phyloP scores from a whole-genome alignment of 2,888 invertebrate species.

The Coelinius sp. region DNA sequence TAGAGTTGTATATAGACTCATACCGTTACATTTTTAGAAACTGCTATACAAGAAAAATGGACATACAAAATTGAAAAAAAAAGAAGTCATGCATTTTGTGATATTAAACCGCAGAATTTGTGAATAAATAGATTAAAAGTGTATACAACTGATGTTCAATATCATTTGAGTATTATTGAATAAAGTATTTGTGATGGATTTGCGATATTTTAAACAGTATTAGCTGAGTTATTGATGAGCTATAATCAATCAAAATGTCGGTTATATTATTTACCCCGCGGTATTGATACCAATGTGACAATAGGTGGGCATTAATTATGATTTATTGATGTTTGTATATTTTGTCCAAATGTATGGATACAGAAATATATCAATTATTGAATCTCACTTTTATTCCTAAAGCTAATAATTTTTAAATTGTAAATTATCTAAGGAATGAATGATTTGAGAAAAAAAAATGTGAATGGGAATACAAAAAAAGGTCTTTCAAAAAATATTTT shows the following conservation, averaged over 20 bases:
- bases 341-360: background rate
- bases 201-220: background rate
- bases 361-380: too few species aligned
- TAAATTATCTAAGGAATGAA: too few species aligned
- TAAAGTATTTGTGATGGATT: background rate
- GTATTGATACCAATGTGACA: background rate
- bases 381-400: too few species aligned
- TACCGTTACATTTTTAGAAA: constrained; percentile 48
- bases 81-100: too few species aligned
- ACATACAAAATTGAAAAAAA: too few species aligned
- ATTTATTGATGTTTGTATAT: background rate
- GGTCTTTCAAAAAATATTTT: background rate
- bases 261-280: background rate
- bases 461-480: background rate
- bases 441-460: too few species aligned
- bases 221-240: background rate
- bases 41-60: background rate
- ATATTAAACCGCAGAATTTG: background rate
- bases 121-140: background rate
- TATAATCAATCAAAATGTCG: constrained; percentile 14
- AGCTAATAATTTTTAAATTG: too few species aligned
- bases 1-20: constrained; percentile 42
- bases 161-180: background rate
- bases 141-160: background rate
- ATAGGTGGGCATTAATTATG: background rate